These are phyloP conservation scores for Coptotermes formosanus DNA, from an alignment of 1,140 invertebrate genomes.

Conservation along the genomic window DNA sequence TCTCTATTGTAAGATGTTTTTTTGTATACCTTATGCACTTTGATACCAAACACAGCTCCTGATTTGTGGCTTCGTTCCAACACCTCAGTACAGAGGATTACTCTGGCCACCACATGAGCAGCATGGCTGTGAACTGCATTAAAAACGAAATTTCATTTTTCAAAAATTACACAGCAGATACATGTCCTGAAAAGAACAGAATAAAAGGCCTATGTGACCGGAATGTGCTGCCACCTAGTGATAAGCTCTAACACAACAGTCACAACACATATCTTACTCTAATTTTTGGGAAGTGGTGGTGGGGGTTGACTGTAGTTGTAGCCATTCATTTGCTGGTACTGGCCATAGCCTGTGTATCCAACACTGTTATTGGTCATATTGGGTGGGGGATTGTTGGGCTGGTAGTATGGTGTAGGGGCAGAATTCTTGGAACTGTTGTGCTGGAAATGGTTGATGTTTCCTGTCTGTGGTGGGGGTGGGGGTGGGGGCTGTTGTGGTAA, in stretches of 20 bases:
- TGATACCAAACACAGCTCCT: too few species aligned
- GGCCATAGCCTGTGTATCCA: background rate
- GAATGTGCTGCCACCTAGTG: conserved; percentile 7
- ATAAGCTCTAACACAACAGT: background rate
- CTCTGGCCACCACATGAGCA: background rate
- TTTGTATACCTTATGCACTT: too few species aligned
- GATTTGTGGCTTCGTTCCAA: too few species aligned
- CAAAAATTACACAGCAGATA: background rate
- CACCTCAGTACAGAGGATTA: background rate
- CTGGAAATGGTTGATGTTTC: background rate
- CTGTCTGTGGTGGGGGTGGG: background rate
- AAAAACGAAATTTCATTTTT: background rate
- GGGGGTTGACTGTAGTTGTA: conserved; percentile 21
- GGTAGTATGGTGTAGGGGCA: background rate
- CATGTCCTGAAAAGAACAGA: background rate
- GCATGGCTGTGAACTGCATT: background rate
- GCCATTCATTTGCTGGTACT: conserved; percentile 23
- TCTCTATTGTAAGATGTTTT: too few species aligned
- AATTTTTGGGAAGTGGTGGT: conserved; percentile 22
- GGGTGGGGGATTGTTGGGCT: background rate
- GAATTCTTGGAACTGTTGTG: background rate
- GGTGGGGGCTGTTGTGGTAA: background rate
- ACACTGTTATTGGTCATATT: background rate
- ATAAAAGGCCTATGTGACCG: conserved; percentile 10
- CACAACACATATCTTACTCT: background rate